A percentile compares a stretch with the other conserved stretches of the same genome.
Conservation (phyloP, 2,113 vertebrate genomes). For the Rattus norvegicus region GRCr8 NC_086020.1:69486001-69486500, state of each 20-base stretch:
- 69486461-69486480: slow-evolving; percentile 49
- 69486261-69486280: slow-evolving; percentile 5
- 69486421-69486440: slow-evolving; percentile 45
- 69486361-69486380: background rate
- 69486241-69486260: background rate
- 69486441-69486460: slow-evolving; percentile 50
- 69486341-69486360: slow-evolving; percentile 26
- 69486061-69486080: background rate
- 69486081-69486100: background rate
- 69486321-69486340: background rate
- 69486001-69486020: background rate
- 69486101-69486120: background rate
- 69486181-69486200: background rate
- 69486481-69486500: slow-evolving; percentile 52
- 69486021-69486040: rapidly evolving
- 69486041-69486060: background rate
- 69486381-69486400: slow-evolving; percentile 2
- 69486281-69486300: background rate
- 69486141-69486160: background rate
- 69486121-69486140: background rate
- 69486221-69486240: background rate
- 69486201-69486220: background rate
- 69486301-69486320: background rate
- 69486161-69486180: background rate
- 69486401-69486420: background rate